Evolutionary conservation across 2,797 vertebrate species (phyloP).

Genomic region (Argya squamiceps): DNA sequence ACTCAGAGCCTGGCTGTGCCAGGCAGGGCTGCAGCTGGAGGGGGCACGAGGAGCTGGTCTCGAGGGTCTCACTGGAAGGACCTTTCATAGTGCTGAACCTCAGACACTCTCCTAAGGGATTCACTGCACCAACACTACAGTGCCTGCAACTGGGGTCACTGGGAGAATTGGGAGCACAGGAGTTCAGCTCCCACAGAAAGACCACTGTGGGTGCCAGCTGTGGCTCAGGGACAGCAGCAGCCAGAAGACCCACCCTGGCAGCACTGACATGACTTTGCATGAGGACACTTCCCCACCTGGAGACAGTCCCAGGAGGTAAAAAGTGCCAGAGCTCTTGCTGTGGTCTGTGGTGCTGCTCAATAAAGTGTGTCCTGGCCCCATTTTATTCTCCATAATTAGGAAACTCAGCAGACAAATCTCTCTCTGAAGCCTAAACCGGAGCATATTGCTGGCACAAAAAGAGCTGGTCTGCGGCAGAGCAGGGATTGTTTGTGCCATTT

Average conservation of each 20-base stretch:
- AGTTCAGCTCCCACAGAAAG: not conserved
- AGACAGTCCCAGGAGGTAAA: not conserved
- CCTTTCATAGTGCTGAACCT: not conserved
- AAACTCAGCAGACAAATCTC: not conserved
- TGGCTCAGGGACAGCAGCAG: rapidly evolving
- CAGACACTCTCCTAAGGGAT: not conserved
- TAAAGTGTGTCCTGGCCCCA: not conserved
- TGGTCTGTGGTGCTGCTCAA: not conserved
- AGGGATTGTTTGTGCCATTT: not conserved
- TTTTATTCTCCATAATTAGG: not conserved
- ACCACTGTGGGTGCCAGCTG: rapidly evolving
- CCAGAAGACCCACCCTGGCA: not conserved
- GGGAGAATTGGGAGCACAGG: not conserved
- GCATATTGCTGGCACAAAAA: not conserved
- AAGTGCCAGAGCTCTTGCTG: not conserved
- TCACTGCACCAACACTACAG: not conserved
- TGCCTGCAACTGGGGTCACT: not conserved
- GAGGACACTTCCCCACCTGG: not conserved
- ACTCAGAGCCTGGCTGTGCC: not conserved
- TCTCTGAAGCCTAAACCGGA: not conserved
- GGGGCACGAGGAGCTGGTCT: not conserved
- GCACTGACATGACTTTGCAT: not conserved
- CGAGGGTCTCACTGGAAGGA: not conserved
- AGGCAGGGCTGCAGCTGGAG: not conserved
- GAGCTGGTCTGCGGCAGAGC: not conserved